These are phyloP conservation scores for Corythoichthys haematopterus DNA, from an alignment of 2,113 vertebrate genomes.

Conservation along the genomic window DNA sequence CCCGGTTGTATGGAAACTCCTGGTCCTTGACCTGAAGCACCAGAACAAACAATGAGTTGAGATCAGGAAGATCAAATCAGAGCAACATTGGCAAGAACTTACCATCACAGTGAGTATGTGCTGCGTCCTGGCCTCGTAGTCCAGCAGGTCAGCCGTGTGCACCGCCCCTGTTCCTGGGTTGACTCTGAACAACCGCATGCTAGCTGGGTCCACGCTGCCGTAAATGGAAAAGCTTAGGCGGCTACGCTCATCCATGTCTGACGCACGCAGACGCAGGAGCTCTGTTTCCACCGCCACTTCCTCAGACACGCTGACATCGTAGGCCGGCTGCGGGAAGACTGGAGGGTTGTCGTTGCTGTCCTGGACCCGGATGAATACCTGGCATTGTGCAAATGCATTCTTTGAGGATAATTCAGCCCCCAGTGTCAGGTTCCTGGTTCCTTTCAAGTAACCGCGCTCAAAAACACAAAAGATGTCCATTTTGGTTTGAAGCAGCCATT, in stretches of 20 bases:
- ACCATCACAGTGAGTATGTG: conserved; percentile 97
- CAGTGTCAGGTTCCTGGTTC: no score
- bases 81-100: conserved; percentile 46
- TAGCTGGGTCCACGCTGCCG: conserved; percentile 84
- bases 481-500: no score
- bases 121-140: conserved; percentile 86
- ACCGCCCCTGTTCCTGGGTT: conserved; percentile 83
- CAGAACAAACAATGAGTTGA: conserved; percentile 9
- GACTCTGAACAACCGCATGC: conserved; percentile 88
- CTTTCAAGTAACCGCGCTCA: no score
- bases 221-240: conserved; percentile 90
- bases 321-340: conserved; percentile 84
- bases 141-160: conserved; percentile 84
- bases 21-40: conserved; percentile 89
- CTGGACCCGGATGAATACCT: conserved; percentile 89
- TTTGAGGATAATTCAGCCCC: not conserved
- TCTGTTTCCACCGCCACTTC: conserved; percentile 84
- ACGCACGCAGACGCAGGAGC: conserved; percentile 82
- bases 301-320: conserved; percentile 86
- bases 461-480: no score
- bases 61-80: conserved; percentile 28
- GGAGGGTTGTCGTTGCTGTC: conserved; percentile 97
- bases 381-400: not conserved
- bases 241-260: conserved; percentile 85
- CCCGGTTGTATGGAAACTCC: conserved; percentile 93